These are phyloP conservation scores for Leptoteleia sp. DNA, from an alignment of 1,140 invertebrate genomes.

Conservation along the genomic window DNA sequence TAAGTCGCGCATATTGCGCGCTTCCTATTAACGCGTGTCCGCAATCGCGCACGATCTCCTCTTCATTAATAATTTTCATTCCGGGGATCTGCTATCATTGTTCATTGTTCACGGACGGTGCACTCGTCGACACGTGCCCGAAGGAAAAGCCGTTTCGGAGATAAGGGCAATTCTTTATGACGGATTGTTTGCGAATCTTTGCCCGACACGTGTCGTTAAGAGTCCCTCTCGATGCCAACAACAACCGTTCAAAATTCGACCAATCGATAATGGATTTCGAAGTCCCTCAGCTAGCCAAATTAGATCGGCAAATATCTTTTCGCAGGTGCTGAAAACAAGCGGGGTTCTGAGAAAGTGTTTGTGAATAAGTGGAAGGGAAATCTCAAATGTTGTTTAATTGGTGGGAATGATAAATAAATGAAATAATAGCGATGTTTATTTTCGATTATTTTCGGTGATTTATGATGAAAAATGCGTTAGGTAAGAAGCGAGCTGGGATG, in stretches of 20 bases:
- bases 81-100: constrained; percentile 45
- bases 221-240: constrained; percentile 49
- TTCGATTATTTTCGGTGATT: too few species aligned
- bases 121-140: constrained; percentile 44
- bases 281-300: not conserved
- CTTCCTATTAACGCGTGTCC: constrained; percentile 53
- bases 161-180: constrained; percentile 55
- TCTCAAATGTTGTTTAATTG: too few species aligned
- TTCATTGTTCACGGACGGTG: constrained; percentile 25
- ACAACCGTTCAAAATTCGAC: constrained; percentile 45
- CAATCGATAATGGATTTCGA: constrained; percentile 25
- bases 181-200: constrained; percentile 47
- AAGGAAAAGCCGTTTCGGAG: constrained; percentile 17
- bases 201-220: constrained; percentile 42
- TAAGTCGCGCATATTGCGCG: constrained; percentile 54
- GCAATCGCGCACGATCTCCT: constrained; percentile 48
- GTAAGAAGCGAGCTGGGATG: too few species aligned
- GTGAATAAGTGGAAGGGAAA: too few species aligned
- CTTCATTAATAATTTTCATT: constrained; percentile 59
- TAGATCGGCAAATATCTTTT: not conserved
- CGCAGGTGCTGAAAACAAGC: constrained; percentile 8
- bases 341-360: too few species aligned
- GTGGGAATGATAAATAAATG: too few species aligned
- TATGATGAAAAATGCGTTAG: too few species aligned
- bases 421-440: too few species aligned